These are phyloP conservation scores for Sebastes trivittatus DNA, from an alignment of 2,797 vertebrate genomes.

Conservation along the genomic window DNA sequence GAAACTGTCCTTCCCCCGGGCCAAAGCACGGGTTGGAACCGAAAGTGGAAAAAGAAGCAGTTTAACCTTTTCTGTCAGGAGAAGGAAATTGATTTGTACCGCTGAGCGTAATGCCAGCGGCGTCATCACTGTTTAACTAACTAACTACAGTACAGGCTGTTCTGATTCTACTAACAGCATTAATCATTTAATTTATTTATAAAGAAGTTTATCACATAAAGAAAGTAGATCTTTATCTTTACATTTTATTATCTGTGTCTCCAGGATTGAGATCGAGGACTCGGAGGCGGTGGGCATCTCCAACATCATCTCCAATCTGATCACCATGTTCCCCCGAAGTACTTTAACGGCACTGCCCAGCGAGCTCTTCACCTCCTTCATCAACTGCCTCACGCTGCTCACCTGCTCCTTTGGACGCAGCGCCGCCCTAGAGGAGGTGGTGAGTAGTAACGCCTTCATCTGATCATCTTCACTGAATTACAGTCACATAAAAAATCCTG, in stretches of 20 bases:
- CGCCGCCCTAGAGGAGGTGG: conserved; percentile 98
- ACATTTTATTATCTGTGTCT: conserved; percentile 14
- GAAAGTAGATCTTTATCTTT: not conserved
- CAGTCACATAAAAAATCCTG: not conserved
- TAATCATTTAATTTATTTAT: not conserved
- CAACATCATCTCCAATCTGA: conserved; percentile 97
- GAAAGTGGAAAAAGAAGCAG: conserved; percentile 1
- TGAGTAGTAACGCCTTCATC: conserved; percentile 64
- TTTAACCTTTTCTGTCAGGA: not conserved
- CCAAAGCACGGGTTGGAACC: conserved; percentile 11
- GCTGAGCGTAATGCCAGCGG: not conserved
- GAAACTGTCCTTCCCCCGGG: conserved; percentile 36
- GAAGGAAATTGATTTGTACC: not conserved
- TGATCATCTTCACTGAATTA: not conserved
- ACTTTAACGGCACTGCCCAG: conserved; percentile 93
- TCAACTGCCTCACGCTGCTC: conserved; percentile 97
- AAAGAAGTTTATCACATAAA: no score
- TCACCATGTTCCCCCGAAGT: conserved; percentile 95
- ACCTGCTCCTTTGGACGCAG: conserved; percentile 98
- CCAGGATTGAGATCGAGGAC: conserved; percentile 98
- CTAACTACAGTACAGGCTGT: not conserved
- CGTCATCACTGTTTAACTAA: not conserved
- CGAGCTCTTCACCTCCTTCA: conserved; percentile 97
- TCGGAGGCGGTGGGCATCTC: conserved; percentile 98
- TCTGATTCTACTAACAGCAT: not conserved